Conservation (phyloP, 2,797 vertebrate genomes). For the Myoxocephalus aenaeus region DNA sequence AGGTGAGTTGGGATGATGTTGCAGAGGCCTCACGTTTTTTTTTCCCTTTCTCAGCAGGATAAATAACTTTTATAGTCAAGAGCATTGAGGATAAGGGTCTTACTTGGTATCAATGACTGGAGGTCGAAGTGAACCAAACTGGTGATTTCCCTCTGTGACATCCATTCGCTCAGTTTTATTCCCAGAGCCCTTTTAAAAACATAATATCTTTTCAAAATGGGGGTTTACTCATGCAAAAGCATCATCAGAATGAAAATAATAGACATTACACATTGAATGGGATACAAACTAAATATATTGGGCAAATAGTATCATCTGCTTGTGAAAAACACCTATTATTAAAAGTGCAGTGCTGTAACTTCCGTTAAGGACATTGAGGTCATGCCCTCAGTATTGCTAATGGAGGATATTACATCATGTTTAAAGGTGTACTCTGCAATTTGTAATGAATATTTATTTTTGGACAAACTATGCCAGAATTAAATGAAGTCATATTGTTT, state of each 20-base stretch:
- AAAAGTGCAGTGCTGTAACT: neutral
- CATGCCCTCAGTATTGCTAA: neutral
- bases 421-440: neutral
- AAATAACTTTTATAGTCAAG: neutral
- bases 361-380: conserved; percentile 7
- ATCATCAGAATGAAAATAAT: neutral
- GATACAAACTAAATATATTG: neutral
- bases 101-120: neutral
- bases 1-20: conserved; percentile 83
- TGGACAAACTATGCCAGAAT: neutral
- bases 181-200: conserved; percentile 7
- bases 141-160: neutral
- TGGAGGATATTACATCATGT: neutral
- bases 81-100: neutral
- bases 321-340: neutral
- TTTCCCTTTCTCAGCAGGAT: neutral
- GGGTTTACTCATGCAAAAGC: neutral
- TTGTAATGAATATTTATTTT: neutral
- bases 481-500: neutral
- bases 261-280: neutral
- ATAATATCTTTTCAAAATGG: neutral
- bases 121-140: conserved; percentile 2
- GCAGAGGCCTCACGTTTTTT: too few species aligned
- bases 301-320: neutral
- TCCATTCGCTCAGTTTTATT: conserved; percentile 1